These are phyloP conservation scores for Esox lucius DNA, from an alignment of 2,797 vertebrate species.

Conservation along the genomic window DNA sequence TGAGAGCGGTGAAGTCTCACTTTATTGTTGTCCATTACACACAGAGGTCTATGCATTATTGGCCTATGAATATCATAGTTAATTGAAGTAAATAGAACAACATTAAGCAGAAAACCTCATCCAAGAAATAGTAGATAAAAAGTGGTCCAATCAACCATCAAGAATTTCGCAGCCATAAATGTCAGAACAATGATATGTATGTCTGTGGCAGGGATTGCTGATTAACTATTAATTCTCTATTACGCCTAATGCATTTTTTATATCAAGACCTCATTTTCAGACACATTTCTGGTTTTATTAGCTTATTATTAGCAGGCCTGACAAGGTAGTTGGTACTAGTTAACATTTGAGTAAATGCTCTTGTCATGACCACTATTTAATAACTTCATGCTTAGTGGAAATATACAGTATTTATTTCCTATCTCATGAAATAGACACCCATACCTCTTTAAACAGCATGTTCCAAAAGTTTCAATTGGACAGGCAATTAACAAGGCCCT, in stretches of 20 bases:
- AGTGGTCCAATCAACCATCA: conserved; percentile 33
- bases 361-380: not conserved
- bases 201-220: conserved; percentile 40
- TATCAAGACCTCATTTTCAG: conserved; percentile 48
- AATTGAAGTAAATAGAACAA: too few species aligned
- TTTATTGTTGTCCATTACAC: not conserved
- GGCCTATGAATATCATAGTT: too few species aligned
- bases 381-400: not conserved
- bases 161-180: conserved; percentile 3
- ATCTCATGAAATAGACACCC: not conserved
- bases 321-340: not conserved
- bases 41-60: not conserved
- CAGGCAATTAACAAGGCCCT: conserved; percentile 47
- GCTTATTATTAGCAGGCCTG: conserved; percentile 6
- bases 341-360: not conserved
- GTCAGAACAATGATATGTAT: conserved; percentile 49
- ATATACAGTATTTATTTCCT: not conserved
- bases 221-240: conserved; percentile 65
- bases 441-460: too few species aligned
- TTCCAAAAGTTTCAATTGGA: conserved; percentile 10
- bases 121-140: conserved; percentile 7
- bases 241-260: conserved; percentile 54
- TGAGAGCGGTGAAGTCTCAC: not conserved
- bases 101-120: too few species aligned
- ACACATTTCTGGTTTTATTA: conserved; percentile 29